Conservation (phyloP, 1,140 invertebrate genomes). For the Amphibalanus amphitrite region DNA sequence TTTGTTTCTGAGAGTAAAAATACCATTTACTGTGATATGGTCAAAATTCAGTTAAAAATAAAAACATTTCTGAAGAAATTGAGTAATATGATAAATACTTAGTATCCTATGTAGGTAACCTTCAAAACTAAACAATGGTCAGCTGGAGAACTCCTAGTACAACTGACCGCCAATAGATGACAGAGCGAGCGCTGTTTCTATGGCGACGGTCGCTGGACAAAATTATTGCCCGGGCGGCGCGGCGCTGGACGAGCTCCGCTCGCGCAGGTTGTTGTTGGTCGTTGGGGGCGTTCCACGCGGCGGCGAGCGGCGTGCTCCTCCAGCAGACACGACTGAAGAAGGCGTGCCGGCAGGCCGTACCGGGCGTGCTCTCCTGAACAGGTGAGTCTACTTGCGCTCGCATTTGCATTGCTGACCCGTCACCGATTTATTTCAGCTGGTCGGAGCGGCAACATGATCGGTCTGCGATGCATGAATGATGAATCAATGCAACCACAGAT, state of each 20-base stretch:
- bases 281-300: conserved; percentile 1
- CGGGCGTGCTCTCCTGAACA: background rate
- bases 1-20: background rate
- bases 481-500: no score
- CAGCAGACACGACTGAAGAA: background rate
- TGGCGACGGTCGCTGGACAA: background rate
- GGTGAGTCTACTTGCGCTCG: background rate
- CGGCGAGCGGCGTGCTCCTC: background rate
- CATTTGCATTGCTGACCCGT: no score
- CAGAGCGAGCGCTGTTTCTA: background rate
- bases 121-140: background rate
- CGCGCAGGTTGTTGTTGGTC: background rate
- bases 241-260: background rate
- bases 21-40: no score
- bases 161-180: background rate
- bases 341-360: background rate
- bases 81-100: no score
- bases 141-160: background rate
- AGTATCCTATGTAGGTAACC: no score
- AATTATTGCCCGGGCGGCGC: background rate
- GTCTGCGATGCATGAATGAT: no score
- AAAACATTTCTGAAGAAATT: background rate
- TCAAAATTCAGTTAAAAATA: background rate
- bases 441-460: background rate
- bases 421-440: background rate